Percentiles rank a stretch among this genome's conserved stretches.
Evolutionary conservation across 30 jellyfish, hydroid and myxozoan genomes (phyloP).

Genomic region (Phacellophora camtschatica): DNA sequence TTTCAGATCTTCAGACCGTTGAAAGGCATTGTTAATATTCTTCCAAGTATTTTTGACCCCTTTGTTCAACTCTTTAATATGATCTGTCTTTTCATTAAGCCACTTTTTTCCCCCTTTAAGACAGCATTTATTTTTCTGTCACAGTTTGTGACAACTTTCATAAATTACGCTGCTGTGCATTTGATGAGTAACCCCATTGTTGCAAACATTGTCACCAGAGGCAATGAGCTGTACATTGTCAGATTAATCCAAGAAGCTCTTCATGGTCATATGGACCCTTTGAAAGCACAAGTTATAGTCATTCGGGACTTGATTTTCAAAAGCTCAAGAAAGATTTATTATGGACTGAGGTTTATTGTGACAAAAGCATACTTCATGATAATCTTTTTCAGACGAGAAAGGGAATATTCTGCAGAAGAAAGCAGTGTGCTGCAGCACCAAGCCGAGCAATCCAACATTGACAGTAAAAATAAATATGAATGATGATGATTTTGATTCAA

Average conservation of each 20-base stretch:
- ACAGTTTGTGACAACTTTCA: neutral
- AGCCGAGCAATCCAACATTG: too few species aligned
- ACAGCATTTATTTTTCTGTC: conserved; percentile 8
- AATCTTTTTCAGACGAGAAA: conserved; percentile 84
- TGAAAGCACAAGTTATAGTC: conserved; percentile 88
- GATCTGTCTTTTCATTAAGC: conserved; percentile 61
- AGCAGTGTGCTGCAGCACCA: too few species aligned
- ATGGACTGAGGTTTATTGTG: conserved; percentile 71
- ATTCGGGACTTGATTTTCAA: conserved; percentile 64
- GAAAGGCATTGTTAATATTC: conserved; percentile 63
- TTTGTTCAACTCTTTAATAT: conserved; percentile 55
- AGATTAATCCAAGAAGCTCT: conserved; percentile 63
- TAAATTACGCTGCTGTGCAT: neutral
- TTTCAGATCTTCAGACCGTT: conserved; percentile 83
- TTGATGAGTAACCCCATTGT: conserved; percentile 46
- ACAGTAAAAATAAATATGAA: too few species aligned
- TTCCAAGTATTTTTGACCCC: conserved; percentile 78
- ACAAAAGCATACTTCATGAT: conserved; percentile 66
- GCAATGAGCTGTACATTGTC: conserved; percentile 61
- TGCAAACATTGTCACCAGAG: conserved; percentile 20
- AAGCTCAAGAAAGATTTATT: conserved; percentile 63
- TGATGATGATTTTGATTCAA: too few species aligned
- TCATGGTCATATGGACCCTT: conserved; percentile 91
- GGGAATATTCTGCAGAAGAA: conserved; percentile 79
- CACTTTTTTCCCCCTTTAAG: conserved; percentile 62